Evolutionary conservation across 1,140 invertebrate genomes (phyloP).

Genomic region (Drosophila kepulauana): DNA sequence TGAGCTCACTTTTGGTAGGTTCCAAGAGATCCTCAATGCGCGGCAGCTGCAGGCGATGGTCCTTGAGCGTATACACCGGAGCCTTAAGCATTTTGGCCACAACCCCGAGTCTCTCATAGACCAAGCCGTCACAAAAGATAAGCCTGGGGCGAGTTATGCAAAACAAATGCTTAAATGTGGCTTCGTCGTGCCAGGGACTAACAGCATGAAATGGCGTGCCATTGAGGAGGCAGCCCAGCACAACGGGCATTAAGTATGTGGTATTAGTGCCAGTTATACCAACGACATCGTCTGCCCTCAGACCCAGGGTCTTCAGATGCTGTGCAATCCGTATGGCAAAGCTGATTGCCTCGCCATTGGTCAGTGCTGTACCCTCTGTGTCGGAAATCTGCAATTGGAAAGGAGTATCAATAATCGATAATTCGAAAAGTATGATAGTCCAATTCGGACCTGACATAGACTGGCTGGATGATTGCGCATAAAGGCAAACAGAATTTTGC

Average conservation of each 20-base stretch:
- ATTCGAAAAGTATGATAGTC: no score
- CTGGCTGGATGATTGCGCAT: constrained; percentile 78
- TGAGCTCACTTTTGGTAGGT: constrained; percentile 66
- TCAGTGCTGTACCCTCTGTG: constrained; percentile 77
- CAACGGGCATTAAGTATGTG: constrained; percentile 77
- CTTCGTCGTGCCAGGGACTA: constrained; percentile 73
- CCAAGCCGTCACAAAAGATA: constrained; percentile 77
- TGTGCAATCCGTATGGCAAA: constrained; percentile 81
- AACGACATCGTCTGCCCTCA: constrained; percentile 79
- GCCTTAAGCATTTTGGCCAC: constrained; percentile 70
- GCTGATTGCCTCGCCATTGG: constrained; percentile 77
- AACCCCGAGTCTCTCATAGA: constrained; percentile 61
- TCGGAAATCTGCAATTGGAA: constrained; percentile 64
- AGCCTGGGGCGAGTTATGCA: constrained; percentile 72
- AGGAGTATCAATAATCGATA: no score
- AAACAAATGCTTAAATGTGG: constrained; percentile 77
- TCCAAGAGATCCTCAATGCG: constrained; percentile 76
- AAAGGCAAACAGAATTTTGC: constrained; percentile 80
- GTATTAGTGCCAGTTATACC: constrained; percentile 74
- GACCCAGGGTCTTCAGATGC: constrained; percentile 62
- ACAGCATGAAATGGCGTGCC: constrained; percentile 79
- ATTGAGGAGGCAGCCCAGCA: constrained; percentile 76
- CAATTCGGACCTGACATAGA: constrained; percentile 66
- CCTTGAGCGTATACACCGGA: constrained; percentile 72
- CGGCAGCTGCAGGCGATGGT: constrained; percentile 64